phyloP scores from a whole-genome alignment of 2,797 vertebrate genomes.

The Sebastes matsubarae region DNA sequence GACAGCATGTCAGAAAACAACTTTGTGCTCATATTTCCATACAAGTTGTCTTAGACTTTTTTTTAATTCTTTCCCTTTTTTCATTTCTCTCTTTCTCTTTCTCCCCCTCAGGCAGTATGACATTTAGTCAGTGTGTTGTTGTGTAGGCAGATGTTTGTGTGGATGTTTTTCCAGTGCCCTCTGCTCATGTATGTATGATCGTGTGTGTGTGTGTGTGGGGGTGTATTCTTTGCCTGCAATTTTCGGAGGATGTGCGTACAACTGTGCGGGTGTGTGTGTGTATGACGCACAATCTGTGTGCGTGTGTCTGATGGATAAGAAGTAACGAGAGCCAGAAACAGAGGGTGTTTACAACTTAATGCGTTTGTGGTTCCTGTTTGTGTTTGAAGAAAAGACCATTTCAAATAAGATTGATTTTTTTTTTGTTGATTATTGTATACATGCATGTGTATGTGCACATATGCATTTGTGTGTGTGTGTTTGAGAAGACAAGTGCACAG shows the following conservation, averaged over 20 bases:
- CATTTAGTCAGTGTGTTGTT: conserved; percentile 20
- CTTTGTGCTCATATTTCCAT: background rate
- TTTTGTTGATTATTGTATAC: background rate
- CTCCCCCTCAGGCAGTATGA: background rate
- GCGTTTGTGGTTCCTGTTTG: background rate
- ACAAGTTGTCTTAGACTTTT: background rate
- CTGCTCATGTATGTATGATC: background rate
- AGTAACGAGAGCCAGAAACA: background rate
- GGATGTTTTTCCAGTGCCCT: background rate
- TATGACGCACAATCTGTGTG: background rate
- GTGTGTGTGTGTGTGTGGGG: conserved; percentile 15
- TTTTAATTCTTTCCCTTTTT: background rate
- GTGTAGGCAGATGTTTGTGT: conserved; percentile 45
- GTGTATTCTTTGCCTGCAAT: conserved; percentile 22
- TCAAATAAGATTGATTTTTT: background rate
- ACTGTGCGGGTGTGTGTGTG: background rate
- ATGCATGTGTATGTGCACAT: background rate
- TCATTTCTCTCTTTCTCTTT: background rate
- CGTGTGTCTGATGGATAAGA: background rate
- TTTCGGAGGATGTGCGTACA: conserved; percentile 11
- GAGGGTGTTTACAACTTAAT: conserved; percentile 2
- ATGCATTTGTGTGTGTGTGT: background rate
- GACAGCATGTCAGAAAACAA: background rate
- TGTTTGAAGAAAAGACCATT: background rate
- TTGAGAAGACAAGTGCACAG: too few relatives aligned